Base-by-base conservation (phyloP, 2,888 invertebrate species). In the Xanthostigma xanthostigma region DNA sequence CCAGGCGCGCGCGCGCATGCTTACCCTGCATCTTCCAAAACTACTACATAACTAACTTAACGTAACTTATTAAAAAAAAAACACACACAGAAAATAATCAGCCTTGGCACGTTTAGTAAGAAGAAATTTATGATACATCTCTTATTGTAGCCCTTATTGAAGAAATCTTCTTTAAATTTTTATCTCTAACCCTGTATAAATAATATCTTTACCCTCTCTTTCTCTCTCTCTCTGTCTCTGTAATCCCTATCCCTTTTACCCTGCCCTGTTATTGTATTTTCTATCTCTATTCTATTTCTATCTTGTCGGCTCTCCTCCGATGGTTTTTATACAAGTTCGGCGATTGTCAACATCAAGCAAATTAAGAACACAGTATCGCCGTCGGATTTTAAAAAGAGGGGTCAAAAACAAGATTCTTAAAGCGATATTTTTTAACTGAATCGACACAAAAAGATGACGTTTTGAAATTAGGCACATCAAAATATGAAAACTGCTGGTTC, bases 21-120 rank as follows among this genome's bases (percentile, higher is more conserved):
- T 51, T 51, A 50, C 50, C 50, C 52, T 50, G 49, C 51, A 48
- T 53, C 50, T 49, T 44, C 45, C 33, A 42, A 45, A 44, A 49
- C 51, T 50, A 41, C 41, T 17, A 41, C 27, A 12, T 41, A 17
- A 12, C 41, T 12, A 27, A 41, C 41, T 41, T 41, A 17, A 14
- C 41, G 41, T 41, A 17, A 17, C 14, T 41, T 27, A 41, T 41
- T 41, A 17, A 12, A 17, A 41, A 14, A 17, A 41, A 41, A 10
- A 41, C 6, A 10, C 6, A 10, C 14, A 41, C 38, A 38, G 13
- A 38, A 38, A 38, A 12, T 13, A 41, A 41, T 34, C 42, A 42
- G 42, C 42, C 42, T 33, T 33, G 33, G 42, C 42, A 42, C 42
- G 42, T 42, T 42, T 40, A 33, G 27, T 33, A 34, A 42, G 12